Conservation (phyloP, 2,888 invertebrate species). For the Shargacucullia verbasci region DNA sequence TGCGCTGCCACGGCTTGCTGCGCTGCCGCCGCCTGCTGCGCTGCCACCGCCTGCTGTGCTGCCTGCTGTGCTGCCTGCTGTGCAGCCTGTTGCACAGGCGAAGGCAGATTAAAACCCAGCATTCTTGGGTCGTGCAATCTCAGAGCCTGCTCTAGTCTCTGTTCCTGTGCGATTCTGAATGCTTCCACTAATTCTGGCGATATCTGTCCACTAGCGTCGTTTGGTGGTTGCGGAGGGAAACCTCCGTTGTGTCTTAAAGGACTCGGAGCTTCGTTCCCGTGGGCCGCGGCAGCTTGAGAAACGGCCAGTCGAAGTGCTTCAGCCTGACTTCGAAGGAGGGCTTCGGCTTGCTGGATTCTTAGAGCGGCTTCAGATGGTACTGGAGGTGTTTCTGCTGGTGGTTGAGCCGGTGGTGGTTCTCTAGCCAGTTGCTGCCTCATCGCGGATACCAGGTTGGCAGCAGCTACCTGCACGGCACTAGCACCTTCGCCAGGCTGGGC, state of each 20-base stretch:
- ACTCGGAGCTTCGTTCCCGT: slow-evolving; percentile 79
- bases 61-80: slow-evolving; percentile 78
- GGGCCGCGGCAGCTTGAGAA: slow-evolving; percentile 91
- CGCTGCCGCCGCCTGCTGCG: slow-evolving; percentile 47
- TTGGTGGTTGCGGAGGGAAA: slow-evolving; percentile 79
- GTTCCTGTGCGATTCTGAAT: slow-evolving; percentile 92
- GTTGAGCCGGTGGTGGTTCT: slow-evolving; percentile 90
- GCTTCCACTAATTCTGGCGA: slow-evolving; percentile 93
- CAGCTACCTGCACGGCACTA: slow-evolving; percentile 92
- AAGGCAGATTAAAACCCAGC: slow-evolving; percentile 92
- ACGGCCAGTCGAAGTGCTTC: slow-evolving; percentile 95
- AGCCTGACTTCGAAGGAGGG: slow-evolving; percentile 94
- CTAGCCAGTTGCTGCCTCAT: slow-evolving; percentile 90
- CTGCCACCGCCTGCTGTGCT: slow-evolving; percentile 56
- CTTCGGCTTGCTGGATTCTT: slow-evolving; percentile 94
- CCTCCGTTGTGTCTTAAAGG: slow-evolving; percentile 86
- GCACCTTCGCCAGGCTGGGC: slow-evolving; percentile 90
- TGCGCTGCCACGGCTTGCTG: slow-evolving; percentile 64
- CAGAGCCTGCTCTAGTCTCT: slow-evolving; percentile 94
- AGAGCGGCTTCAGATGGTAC: slow-evolving; percentile 94
- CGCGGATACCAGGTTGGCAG: slow-evolving; percentile 93
- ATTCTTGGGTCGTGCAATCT: slow-evolving; percentile 95
- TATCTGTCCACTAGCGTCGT: slow-evolving; percentile 87
- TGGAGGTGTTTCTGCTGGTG: slow-evolving; percentile 93
- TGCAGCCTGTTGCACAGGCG: slow-evolving; percentile 81